Base-by-base conservation (phyloP, 1,140 invertebrate genomes). In the Macrobrachium nipponense region DNA sequence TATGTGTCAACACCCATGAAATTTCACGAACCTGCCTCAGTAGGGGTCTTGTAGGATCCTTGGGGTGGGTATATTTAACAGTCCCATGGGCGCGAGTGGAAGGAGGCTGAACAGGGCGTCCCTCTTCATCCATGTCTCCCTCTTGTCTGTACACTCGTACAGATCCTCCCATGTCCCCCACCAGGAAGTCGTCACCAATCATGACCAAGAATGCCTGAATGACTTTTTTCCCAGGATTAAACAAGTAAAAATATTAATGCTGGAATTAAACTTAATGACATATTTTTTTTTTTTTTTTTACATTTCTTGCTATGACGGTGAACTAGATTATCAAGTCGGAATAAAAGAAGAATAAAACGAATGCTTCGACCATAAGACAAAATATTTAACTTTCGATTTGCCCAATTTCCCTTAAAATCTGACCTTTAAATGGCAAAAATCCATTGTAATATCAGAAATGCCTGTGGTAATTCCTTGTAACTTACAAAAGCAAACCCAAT, bases 61-160 rank as follows among this genome's bases (percentile, higher is more conserved):
- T 88, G 0, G 87, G 87, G 68, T 85, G 79, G 11, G 84, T 86
- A 58, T 86, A 82, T 43, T 88, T 88, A 18, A 88, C 75, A 27
- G 87, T 82, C 23, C 87, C 87, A 23, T 88, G 87, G 75, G 84
- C 87, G 27, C 87, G 70, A 0, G 81, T 73, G 5, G 87, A 84
- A 23, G 68, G 61, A 12, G 75, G 36, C n/a, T 68, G 68, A 14
- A 20, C 61, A 0, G 77, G 81, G 11, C 77, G 70, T 43, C 70
- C 78, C 20, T 78, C 87, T 23, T 51, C 78, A 36, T 43, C 62
- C 27, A 75, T 15, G 15, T 80, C 81, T 15, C 36, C 58, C 15
- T 78, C 14, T 58, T 84, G 68, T 17, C 87, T 66, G 58, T 85
- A 86, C 5, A 77, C 87, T 27, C 82, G 68, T 44, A 88, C 64